These are phyloP conservation scores for Hemiscyllium ocellatum DNA, from an alignment of 2,113 vertebrate genomes.

Conservation along the genomic window DNA sequence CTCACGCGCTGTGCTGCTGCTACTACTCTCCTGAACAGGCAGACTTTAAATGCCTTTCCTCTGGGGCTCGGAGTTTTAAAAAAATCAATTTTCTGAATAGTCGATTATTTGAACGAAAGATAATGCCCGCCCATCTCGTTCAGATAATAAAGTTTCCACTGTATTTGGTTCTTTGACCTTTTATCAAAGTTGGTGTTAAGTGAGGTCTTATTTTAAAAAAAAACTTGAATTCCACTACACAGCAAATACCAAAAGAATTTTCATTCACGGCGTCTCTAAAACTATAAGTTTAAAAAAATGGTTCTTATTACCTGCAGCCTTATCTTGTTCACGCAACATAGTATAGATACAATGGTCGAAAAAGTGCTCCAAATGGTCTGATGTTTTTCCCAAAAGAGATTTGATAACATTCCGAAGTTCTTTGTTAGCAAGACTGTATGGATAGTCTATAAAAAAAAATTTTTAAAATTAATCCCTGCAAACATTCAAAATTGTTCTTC, in stretches of 20 bases:
- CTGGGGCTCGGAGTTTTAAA: no score
- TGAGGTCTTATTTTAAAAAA: not conserved
- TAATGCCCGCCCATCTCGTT: no score
- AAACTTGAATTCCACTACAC: not conserved
- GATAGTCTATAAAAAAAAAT: constrained; percentile 73
- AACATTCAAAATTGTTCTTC: no score
- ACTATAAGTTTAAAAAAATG: not conserved
- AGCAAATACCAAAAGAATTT: fast-evolving
- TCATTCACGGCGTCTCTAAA: not conserved
- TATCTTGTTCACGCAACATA: constrained; percentile 88
- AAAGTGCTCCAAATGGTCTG: constrained; percentile 67
- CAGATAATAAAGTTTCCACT: no score
- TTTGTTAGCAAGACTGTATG: constrained; percentile 75
- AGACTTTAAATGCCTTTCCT: no score
- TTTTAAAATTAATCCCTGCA: no score
- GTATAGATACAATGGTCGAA: constrained; percentile 85
- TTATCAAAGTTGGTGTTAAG: not conserved
- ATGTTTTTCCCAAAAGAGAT: constrained; percentile 61
- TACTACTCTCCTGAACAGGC: no score
- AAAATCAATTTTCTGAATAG: no score
- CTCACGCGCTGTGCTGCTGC: no score
- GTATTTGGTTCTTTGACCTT: no score
- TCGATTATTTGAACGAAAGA: no score
- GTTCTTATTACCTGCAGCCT: constrained; percentile 54
- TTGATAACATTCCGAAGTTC: constrained; percentile 72